Percentiles rank a stretch among this genome's conserved stretches.
Conservation (phyloP, 2,797 vertebrate genomes). For the Phalloptychus januarius region DNA sequence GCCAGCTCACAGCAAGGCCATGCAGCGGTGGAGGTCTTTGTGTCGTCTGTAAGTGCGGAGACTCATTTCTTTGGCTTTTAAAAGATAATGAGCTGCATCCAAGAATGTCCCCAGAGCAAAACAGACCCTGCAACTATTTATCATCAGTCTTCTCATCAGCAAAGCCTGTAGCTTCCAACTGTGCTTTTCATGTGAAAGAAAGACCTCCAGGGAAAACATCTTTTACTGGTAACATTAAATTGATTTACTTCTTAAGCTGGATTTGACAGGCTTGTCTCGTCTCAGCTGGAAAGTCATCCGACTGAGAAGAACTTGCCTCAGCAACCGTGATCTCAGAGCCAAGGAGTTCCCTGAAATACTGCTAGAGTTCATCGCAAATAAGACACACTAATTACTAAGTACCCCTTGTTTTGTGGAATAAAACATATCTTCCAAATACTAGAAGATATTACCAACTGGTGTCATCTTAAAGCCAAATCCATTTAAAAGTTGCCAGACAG, state of each 20-base stretch:
- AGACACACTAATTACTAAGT: neutral
- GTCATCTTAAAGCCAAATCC: neutral
- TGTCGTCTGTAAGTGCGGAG: constrained; percentile 44
- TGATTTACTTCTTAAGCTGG: neutral
- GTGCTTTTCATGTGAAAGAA: neutral
- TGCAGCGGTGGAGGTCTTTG: constrained; percentile 27
- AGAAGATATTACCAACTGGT: neutral
- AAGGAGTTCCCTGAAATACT: neutral
- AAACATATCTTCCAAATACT: neutral
- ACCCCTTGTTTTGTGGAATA: neutral
- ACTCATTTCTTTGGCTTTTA: constrained; percentile 59
- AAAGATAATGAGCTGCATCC: constrained; percentile 11
- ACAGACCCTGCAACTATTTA: constrained; percentile 1
- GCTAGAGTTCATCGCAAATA: neutral
- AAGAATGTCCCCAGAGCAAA: constrained; percentile 12
- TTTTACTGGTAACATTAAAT: neutral
- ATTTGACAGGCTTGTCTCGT: neutral
- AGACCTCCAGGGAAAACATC: neutral
- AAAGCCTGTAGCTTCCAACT: constrained; percentile 7
- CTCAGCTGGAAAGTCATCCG: neutral
- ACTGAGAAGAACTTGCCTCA: neutral
- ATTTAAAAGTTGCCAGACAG: neutral
- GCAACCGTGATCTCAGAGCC: neutral
- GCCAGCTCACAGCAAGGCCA: constrained; percentile 32
- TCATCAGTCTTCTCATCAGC: constrained; percentile 3